A percentile compares a stretch with the other conserved stretches of the same genome.
These are phyloP conservation scores for Rugalucina vietnamica DNA, from an alignment of 2,888 invertebrate genomes.

Conservation along the genomic window DNA sequence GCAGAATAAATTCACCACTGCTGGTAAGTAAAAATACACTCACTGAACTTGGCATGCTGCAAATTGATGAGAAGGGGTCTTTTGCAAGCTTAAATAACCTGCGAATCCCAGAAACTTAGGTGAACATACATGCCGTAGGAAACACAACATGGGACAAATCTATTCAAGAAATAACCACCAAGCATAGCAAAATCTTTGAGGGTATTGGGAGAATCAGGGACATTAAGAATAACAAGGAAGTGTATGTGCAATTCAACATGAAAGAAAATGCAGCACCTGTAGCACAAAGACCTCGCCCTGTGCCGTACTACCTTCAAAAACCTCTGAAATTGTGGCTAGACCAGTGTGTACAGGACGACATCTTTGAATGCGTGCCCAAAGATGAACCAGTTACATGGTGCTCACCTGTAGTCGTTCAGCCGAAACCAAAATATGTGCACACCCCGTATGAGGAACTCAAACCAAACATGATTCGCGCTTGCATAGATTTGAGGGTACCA, in stretches of 20 bases:
- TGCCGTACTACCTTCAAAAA: slow-evolving; percentile 26
- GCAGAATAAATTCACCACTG: slow-evolving; percentile 20
- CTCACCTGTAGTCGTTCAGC: slow-evolving; percentile 35
- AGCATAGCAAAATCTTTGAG: slow-evolving; percentile 6
- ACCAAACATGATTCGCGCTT: slow-evolving; percentile 31
- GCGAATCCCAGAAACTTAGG: neutral
- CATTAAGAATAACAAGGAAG: slow-evolving; percentile 3
- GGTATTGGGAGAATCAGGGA: slow-evolving; percentile 27
- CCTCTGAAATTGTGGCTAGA: slow-evolving; percentile 32
- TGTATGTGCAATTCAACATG: slow-evolving; percentile 25
- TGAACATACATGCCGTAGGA: neutral
- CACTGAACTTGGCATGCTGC: slow-evolving; percentile 13
- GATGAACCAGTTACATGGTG: slow-evolving; percentile 33
- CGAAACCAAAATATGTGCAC: slow-evolving; percentile 22
- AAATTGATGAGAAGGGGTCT: neutral
- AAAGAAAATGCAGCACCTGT: slow-evolving; percentile 21
- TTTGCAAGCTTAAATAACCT: neutral
- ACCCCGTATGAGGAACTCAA: slow-evolving; percentile 13
- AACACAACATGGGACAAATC: neutral
- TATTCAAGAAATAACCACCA: neutral
- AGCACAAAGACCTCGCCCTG: slow-evolving; percentile 15
- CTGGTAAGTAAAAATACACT: slow-evolving; percentile 20
- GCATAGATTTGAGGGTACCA: neutral
- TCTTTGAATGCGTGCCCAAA: slow-evolving; percentile 17
- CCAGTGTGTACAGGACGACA: slow-evolving; percentile 11